Base-by-base conservation (phyloP, 92 coral and sea anemone genomes). In the Meandrina meandrites region DNA sequence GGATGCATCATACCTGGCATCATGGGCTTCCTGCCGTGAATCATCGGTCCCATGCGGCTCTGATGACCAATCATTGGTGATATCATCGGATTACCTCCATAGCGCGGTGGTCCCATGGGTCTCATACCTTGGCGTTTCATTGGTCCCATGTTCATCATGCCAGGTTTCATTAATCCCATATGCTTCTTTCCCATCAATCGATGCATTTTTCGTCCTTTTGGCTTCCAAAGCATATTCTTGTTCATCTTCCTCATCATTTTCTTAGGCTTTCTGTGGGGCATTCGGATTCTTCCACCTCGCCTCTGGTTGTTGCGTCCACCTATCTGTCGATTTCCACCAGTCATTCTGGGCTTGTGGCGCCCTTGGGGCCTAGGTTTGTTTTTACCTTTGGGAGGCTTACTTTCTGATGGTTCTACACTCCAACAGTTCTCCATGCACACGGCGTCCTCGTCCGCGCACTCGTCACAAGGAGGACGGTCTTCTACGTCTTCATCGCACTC, bases 361-460 rank as follows among this genome's bases (percentile, higher is more conserved):
- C 64, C 48, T 47, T 81, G 27, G 57, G 14, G 1, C 60, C 21
- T 36, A 31, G 22, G 64, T 18, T 12, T 57, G 32, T 18, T 24
- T 36, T 40, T 40, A 2, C n/a, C 40, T 22, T 9, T 36, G 0
- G 17, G 13, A 31, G 8, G 19, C 24, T 19, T 35, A 11, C 3
- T 67, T 28, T 68, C 86, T 15, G 42, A 11, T 13, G 78, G 78
- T 32, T 50, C 67, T 11, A 4, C 78, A 18, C 28, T 32, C 82
- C 82, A 66, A 83, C 88, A 85, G 24, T 85, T 45, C 42, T 85
- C 60, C 75, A n/a, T n/a, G 32, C 88, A 85, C 64, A 36, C 13
- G 30, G 22, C 24, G 76, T 85, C 82, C 12, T 24, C 30, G 34
- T 72, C 81, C 7, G 15, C 47, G 57, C 88, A 84, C 14, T 76